Evolutionary conservation across 2,113 vertebrate species (phyloP), one percentile per base, ranked within the genome.

Genomic region (Butastur rufipennis): DNA sequence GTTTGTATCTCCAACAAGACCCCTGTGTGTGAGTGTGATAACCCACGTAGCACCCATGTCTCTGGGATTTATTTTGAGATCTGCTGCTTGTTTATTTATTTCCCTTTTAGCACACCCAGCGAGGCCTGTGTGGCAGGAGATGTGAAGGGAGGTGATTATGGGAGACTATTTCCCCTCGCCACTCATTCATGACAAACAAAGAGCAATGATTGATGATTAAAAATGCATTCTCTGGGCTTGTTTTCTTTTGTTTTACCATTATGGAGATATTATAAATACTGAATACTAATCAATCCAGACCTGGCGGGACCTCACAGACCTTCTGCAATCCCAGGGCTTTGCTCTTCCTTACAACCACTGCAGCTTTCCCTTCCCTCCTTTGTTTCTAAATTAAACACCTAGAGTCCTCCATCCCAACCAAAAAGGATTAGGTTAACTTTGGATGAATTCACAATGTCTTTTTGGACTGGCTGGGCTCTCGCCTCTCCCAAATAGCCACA

Each of bases 201-300:
- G 98, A 98, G 97, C 98, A 98, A 98, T 98, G 98, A 98, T 98
- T 98, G 98, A 98, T 98, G 98, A 98, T 98, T 98, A 98, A 98
- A 98, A 98, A 98, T 98, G 98, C 98, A 98, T 98, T 98, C 98
- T 98, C 98, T 97, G 96, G 92, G 97, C 98, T 98, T 98, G 98
- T 98, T 98, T 98, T 98, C 98, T 98, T 98, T 98, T 98, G 98
- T 98, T 98, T 98, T 98, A 98, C 98, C 98, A 98, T 98, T 98
- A 98, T 98, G 98, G 98, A 97, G 97, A 98, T 98, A 98, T 98
- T 98, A 98, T 98, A 98, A 98, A 98, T 98, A 98, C 97, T 95
- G 98, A 98, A 98, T 98, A 98, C 98, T 98, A 98, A 98, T 98
- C 98, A 98, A 98, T 98, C 95, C 97, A 98, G 98, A 98, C 98